These are phyloP conservation scores for Phalangium opilio DNA, from an alignment of 2,888 invertebrate genomes.

Conservation along the genomic window DNA sequence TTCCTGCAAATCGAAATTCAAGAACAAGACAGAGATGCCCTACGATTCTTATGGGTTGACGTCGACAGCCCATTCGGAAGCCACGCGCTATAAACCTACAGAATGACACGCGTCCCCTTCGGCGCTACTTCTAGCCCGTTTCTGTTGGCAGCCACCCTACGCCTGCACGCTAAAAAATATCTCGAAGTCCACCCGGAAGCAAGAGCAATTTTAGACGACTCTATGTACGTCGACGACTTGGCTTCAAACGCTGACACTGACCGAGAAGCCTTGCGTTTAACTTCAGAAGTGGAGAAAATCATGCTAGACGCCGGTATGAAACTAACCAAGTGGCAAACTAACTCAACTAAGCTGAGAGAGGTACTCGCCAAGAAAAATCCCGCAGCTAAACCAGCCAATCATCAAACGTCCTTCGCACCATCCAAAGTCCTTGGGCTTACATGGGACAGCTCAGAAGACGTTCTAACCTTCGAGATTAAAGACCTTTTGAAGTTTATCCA, in stretches of 20 bases:
- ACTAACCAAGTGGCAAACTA: slow-evolving; percentile 1
- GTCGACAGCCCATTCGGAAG: neutral
- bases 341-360: neutral
- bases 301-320: slow-evolving; percentile 1
- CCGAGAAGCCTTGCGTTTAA: neutral
- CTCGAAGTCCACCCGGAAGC: neutral
- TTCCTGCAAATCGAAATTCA: slow-evolving; percentile 7
- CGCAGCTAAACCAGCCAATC: neutral
- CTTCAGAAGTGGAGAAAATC: neutral
- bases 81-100: no score
- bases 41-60: slow-evolving; percentile 7
- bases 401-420: neutral
- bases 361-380: neutral
- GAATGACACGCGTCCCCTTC: slow-evolving; percentile 1
- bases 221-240: slow-evolving; percentile 3
- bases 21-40: slow-evolving; percentile 4
- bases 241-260: neutral
- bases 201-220: neutral
- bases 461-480: neutral
- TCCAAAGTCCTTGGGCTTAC: slow-evolving; percentile 2
- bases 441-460: slow-evolving; percentile 3
- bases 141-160: slow-evolving; percentile 1
- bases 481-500: no score
- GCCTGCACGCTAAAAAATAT: slow-evolving; percentile 2
- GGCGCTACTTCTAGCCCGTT: slow-evolving; percentile 3